Evolutionary conservation across 1,140 invertebrate genomes (phyloP).

Genomic region (Hirudo medicinalis): DNA sequence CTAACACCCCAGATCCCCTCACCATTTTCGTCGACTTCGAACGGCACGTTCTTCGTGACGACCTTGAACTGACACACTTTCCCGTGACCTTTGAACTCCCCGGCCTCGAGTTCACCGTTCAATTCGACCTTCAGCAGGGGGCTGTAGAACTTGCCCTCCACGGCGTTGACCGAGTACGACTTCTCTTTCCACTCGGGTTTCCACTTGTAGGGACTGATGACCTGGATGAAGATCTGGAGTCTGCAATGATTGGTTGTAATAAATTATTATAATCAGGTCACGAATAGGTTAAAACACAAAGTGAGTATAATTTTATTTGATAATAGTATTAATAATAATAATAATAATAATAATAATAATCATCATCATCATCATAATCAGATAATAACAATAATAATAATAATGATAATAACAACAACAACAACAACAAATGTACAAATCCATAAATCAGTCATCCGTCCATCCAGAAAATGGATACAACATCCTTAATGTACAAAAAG

Average conservation of each 20-base stretch:
- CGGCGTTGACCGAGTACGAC: constrained; percentile 13
- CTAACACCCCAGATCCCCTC: background rate
- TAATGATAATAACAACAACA: too few species aligned
- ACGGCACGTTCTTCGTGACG: constrained; percentile 8
- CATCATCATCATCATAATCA: too few species aligned
- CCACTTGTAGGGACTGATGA: background rate
- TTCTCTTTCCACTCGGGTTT: background rate
- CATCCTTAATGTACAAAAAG: too few species aligned
- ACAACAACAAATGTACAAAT: too few species aligned
- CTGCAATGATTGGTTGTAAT: constrained; percentile 4
- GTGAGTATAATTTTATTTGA: too few species aligned
- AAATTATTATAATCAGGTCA: too few species aligned
- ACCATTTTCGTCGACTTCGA: constrained; percentile 15
- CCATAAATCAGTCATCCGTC: too few species aligned
- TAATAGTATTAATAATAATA: too few species aligned
- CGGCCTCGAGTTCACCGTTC: background rate
- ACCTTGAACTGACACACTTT: constrained; percentile 10
- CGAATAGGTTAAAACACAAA: too few species aligned
- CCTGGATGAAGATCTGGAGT: background rate
- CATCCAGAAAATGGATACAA: too few species aligned
- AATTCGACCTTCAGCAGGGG: background rate
- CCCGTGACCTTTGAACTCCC: background rate
- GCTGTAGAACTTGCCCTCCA: constrained; percentile 14
- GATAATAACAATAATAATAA: too few species aligned
- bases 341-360: too few species aligned